Percentiles rank a stretch among this genome's conserved stretches.
phyloP scores from a whole-genome alignment of 2,888 invertebrate species.

The Epirrita christyi region DNA sequence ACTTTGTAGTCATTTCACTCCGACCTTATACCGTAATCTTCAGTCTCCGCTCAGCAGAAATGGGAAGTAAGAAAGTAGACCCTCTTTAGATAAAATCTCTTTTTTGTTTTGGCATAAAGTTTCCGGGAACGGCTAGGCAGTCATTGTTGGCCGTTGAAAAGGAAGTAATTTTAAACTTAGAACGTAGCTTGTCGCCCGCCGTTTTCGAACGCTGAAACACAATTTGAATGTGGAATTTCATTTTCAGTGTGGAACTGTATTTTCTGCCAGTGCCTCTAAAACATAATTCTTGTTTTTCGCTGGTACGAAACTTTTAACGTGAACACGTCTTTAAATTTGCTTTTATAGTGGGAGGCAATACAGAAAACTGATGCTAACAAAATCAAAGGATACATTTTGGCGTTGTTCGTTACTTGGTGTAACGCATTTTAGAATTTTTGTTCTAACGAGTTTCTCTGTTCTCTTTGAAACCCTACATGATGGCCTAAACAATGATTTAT shows the following conservation, averaged over 20 bases:
- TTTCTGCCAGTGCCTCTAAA: not conserved
- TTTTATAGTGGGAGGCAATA: no score
- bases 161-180: slow-evolving; percentile 64
- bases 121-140: slow-evolving; percentile 35
- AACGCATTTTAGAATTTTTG: no score
- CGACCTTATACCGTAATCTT: slow-evolving; percentile 9
- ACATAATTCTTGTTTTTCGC: no score
- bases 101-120: slow-evolving; percentile 36
- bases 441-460: no score
- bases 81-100: slow-evolving; percentile 32
- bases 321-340: no score
- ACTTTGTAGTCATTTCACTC: slow-evolving; percentile 14
- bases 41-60: slow-evolving; percentile 3
- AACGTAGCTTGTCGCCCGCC: slow-evolving; percentile 39
- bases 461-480: no score
- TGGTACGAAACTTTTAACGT: no score
- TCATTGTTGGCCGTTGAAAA: slow-evolving; percentile 54
- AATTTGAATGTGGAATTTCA: slow-evolving; percentile 34
- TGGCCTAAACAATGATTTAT: no score
- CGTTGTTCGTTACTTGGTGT: no score
- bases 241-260: slow-evolving; percentile 4
- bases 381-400: no score
- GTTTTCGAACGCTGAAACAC: no score
- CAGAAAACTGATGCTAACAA: no score
- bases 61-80: slow-evolving; percentile 14